Evolutionary conservation across 2,113 vertebrate species (phyloP), one percentile per base, ranked within the genome.

Genomic region (Todiramphus chloris): DNA sequence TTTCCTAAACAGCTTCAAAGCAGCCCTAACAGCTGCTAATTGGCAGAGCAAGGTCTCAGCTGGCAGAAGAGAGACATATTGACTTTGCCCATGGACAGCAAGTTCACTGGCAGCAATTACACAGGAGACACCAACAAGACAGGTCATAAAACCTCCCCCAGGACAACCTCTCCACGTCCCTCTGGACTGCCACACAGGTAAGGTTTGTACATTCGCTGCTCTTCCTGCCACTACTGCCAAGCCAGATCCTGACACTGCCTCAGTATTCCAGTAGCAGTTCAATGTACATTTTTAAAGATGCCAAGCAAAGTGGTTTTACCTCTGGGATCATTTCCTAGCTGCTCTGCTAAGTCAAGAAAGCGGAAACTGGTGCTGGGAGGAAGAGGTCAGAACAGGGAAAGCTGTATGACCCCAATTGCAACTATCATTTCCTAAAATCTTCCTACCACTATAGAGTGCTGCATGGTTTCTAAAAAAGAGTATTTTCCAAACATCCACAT

Each of bases 1-100:
- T 93, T 96, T 80, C 93, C 94, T 84, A 59, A 90, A 60, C 33
- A 87, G 87, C 78, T 80, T 95, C 82, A 93, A 92, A 85, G 88
- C 24, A 91, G 55, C 43, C 37, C 74, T 21, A 58, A 62, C 78
- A 91, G 93, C 89, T 91, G 69, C 64, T 50, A 21, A 50, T 4
- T 44, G 55, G 78, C 59, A 90, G 63, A 90, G 70, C 21, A 62
- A 93, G 66, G 44, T 60, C 75, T 62, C 50, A 41, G 68, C 37
- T 50, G 60, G 21, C 63, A 76, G 63, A 79, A 76, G 63, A 79
- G 23, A 69, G 30, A 48, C 41, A 41, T 56, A 23, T 25, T 60
- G 35, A 75, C 58, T 64, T 41, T 35, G 44, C 20, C 43, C 8
- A 2, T 0, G 0, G 62, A 30, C 83, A 91, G 60, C 30, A 83